A percentile compares a stretch with the other conserved stretches of the same genome.
Evolutionary conservation across 2,797 vertebrate species (phyloP).

Genomic region (Simalia tracyae): DNA sequence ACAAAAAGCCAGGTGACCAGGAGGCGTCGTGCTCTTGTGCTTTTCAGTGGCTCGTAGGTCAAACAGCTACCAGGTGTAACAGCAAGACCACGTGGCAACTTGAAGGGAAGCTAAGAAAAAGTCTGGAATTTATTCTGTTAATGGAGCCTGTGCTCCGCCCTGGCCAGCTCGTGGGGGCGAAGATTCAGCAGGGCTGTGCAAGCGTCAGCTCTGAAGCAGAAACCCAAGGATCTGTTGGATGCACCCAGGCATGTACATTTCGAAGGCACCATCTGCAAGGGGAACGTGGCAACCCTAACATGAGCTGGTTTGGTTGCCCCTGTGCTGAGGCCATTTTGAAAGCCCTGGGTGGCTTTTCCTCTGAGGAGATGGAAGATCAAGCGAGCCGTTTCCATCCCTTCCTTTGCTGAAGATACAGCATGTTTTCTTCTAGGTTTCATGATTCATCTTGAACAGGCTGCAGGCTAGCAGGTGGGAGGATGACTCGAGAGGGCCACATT

Average conservation of each 20-base stretch:
- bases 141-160: background rate
- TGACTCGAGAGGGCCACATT: background rate
- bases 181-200: background rate
- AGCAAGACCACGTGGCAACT: background rate
- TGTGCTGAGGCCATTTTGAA: accelerated
- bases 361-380: background rate
- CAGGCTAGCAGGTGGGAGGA: background rate
- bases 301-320: background rate
- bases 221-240: background rate
- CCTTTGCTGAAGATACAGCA: background rate
- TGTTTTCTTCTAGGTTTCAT: too few species aligned
- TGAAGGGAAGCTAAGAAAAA: background rate
- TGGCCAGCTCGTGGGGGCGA: background rate
- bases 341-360: background rate
- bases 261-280: background rate
- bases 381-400: background rate
- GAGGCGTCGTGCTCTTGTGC: too few species aligned
- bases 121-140: background rate
- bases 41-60: background rate
- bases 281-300: background rate
- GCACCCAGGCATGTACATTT: background rate
- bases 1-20: background rate
- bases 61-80: background rate
- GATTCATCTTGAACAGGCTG: background rate
- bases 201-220: background rate